These are phyloP conservation scores for Augiades crinisus DNA, from an alignment of 2,888 invertebrate genomes.

Conservation along the genomic window DNA sequence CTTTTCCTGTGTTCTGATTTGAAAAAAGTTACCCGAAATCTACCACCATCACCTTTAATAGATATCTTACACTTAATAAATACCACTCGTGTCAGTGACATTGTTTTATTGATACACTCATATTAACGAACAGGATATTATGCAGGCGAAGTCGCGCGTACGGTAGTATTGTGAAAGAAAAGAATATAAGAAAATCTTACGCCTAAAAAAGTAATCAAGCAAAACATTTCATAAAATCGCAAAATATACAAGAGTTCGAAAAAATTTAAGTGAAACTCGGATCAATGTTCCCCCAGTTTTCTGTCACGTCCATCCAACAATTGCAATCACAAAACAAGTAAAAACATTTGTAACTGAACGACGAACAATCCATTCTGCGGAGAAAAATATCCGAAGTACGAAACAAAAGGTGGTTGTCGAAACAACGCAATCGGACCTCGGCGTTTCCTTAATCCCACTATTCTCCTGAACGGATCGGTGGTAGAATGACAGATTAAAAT, in stretches of 20 bases:
- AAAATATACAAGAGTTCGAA: no score
- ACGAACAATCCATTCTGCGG: conserved; percentile 13
- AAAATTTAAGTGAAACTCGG: background rate
- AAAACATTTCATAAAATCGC: background rate
- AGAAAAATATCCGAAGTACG: conserved; percentile 14
- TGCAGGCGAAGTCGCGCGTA: no score
- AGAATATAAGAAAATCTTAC: no score
- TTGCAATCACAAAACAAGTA: conserved; percentile 7
- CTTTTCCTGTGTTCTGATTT: no score
- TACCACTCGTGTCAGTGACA: no score
- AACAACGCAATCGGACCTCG: conserved; percentile 9
- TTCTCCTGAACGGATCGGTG: conserved; percentile 5
- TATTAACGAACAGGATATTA: no score
- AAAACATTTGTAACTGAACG: conserved; percentile 12
- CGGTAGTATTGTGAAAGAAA: no score
- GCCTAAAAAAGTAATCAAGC: no score
- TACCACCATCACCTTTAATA: no score
- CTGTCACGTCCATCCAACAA: conserved; percentile 3
- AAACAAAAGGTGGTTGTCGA: conserved; percentile 13
- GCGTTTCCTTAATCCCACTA: conserved; percentile 8
- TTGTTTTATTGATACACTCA: no score
- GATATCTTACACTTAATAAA: no score
- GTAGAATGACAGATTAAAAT: conserved; percentile 17
- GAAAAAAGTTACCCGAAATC: no score
- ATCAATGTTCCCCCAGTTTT: conserved; percentile 14